These are phyloP conservation scores for Junonia oenone DNA, from an alignment of 2,888 invertebrate genomes.

Conservation along the genomic window DNA sequence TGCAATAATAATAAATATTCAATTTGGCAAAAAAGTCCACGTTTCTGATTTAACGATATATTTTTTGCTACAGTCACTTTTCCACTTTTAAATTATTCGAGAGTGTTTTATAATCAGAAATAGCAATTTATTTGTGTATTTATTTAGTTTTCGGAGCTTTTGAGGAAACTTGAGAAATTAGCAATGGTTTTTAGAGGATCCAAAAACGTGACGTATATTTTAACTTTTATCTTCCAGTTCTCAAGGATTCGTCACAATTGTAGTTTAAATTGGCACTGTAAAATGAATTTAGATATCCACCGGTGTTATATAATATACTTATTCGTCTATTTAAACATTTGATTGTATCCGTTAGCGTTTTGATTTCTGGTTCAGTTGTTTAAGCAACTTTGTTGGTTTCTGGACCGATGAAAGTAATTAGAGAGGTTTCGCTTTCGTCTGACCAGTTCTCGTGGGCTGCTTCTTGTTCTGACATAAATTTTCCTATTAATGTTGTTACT, in stretches of 20 bases:
- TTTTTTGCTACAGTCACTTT: not conserved
- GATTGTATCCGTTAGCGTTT: slow-evolving; percentile 2
- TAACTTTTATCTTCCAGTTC: not conserved
- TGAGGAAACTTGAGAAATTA: not conserved
- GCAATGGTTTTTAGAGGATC: not conserved
- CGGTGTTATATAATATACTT: not conserved
- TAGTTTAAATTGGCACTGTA: not conserved
- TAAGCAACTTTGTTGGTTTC: slow-evolving; percentile 31
- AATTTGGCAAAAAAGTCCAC: not conserved
- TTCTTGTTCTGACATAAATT: slow-evolving; percentile 20
- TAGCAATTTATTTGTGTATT: not conserved
- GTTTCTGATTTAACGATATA: not conserved
- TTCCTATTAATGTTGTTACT: slow-evolving; percentile 18
- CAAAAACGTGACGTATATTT: not conserved
- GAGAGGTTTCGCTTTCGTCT: slow-evolving; percentile 59
- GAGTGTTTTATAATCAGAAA: not conserved
- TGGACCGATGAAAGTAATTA: slow-evolving; percentile 64
- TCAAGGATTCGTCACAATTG: not conserved
- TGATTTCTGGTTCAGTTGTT: slow-evolving; percentile 4
- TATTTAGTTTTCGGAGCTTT: not conserved
- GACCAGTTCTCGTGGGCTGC: slow-evolving; percentile 42
- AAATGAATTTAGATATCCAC: not conserved
- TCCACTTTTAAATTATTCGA: too few relatives aligned
- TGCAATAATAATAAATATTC: not conserved
- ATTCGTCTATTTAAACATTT: not conserved